Percentiles rank a stretch among this genome's conserved stretches.
Conservation (phyloP, 2,113 vertebrate genomes). For the Nothobranchius furzeri region DNA sequence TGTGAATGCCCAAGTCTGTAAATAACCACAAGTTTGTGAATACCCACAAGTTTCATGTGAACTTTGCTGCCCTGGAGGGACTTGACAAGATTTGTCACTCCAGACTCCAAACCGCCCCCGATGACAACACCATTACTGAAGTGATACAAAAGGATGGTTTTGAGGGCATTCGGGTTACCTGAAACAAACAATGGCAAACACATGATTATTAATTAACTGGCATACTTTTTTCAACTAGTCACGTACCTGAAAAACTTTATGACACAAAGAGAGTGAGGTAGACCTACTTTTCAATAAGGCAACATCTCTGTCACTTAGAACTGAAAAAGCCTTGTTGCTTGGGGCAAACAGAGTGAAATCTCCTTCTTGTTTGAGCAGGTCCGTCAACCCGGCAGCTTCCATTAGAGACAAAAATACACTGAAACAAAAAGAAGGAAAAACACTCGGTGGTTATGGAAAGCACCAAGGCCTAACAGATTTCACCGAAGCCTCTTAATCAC, state of each 20-base stretch:
- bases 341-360: conserved; percentile 93
- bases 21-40: not conserved
- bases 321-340: conserved; percentile 90
- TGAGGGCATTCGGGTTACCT: conserved; percentile 90
- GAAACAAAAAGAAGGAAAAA: conserved; percentile 28
- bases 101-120: conserved; percentile 89
- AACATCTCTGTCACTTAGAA: conserved; percentile 83
- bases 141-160: conserved; percentile 92
- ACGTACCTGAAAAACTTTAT: not conserved
- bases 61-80: conserved; percentile 90
- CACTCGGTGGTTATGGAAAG: conserved; percentile 30
- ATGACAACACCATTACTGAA: conserved; percentile 88
- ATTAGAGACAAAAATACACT: conserved; percentile 92
- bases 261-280: not conserved
- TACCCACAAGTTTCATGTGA: conserved; percentile 87
- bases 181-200: conserved; percentile 7
- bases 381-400: conserved; percentile 88
- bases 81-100: conserved; percentile 94
- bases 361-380: conserved; percentile 85
- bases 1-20: too few relatives aligned
- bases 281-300: conserved; percentile 83
- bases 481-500: conserved; percentile 32
- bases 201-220: not conserved
- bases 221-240: not conserved
- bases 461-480: conserved; percentile 22